Conservation (phyloP, 1,140 invertebrate species). For the Sycophila sp. region DNA sequence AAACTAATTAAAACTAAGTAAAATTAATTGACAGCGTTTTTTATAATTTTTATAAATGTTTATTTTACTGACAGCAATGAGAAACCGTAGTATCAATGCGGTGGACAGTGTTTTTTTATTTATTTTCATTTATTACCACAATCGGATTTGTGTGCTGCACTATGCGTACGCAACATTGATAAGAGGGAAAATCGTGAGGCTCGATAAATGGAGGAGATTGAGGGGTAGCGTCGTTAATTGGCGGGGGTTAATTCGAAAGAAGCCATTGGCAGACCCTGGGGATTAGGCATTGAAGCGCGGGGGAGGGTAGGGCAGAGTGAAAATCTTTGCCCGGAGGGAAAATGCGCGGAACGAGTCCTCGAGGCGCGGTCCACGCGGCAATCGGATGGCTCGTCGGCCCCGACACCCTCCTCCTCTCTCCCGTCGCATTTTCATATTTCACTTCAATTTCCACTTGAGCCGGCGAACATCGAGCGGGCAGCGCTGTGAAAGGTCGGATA, state of each 20-base stretch:
- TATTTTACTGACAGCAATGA: no score
- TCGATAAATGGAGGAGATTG: no score
- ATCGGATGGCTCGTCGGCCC: no score
- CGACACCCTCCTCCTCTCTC: not conserved
- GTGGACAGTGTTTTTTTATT: no score
- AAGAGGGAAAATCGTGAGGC: no score
- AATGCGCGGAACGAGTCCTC: not conserved
- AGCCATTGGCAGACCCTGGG: not conserved
- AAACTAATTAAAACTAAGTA: no score
- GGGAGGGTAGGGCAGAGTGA: not conserved
- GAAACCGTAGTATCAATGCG: no score
- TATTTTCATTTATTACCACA: no score
- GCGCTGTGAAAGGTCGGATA: conserved; percentile 56
- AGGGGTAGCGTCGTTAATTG: not conserved
- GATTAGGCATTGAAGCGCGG: conserved; percentile 25
- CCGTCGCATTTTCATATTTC: conserved; percentile 60
- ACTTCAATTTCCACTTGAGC: conserved; percentile 63
- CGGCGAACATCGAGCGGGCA: conserved; percentile 45
- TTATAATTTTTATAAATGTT: no score
- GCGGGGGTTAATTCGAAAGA: not conserved
- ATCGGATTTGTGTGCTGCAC: no score
- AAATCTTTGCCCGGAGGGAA: conserved; percentile 32
- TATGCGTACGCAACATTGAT: no score
- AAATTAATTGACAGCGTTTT: no score
- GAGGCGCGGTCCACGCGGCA: not conserved